Evolutionary conservation across 2,888 invertebrate species (phyloP).

Genomic region (Drosophila greeni): DNA sequence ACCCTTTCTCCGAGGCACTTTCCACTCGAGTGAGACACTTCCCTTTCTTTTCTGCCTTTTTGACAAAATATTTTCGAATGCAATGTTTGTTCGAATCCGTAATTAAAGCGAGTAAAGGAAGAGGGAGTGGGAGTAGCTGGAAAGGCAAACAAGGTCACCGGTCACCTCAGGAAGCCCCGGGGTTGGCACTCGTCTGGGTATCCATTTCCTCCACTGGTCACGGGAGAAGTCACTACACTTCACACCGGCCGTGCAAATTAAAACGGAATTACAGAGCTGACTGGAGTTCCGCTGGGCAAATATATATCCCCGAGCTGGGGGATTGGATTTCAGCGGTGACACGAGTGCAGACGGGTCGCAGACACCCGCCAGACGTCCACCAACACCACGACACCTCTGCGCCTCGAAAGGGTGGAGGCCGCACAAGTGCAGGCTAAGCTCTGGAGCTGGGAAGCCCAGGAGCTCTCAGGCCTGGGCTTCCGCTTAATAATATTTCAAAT

Average conservation of each 20-base stretch:
- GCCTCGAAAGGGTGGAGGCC: conserved; percentile 23
- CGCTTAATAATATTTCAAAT: conserved; percentile 35
- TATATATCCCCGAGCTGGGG: conserved; percentile 3
- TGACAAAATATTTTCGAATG: conserved; percentile 34
- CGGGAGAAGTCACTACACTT: conserved; percentile 34
- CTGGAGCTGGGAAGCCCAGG: conserved; percentile 20
- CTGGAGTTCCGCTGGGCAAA: conserved; percentile 27
- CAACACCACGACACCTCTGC: conserved; percentile 1
- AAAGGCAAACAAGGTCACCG: conserved; percentile 44
- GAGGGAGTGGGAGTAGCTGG: too few species aligned
- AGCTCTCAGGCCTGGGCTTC: conserved; percentile 42
- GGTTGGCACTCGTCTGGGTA: conserved; percentile 36
- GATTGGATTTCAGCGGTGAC: conserved; percentile 31
- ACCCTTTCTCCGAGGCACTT: conserved; percentile 5
- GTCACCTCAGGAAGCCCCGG: conserved; percentile 4
- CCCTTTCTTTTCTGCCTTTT: conserved; percentile 4
- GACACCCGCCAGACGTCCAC: conserved; percentile 48
- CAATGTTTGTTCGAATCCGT: conserved; percentile 60
- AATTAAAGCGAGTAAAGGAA: conserved; percentile 54
- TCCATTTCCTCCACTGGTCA: conserved; percentile 41
- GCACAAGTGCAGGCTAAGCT: conserved; percentile 55
- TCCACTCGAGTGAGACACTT: conserved; percentile 10
- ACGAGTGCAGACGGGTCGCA: conserved; percentile 38
- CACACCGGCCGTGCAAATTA: conserved; percentile 64
- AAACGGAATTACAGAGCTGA: conserved; percentile 64